phyloP scores from a whole-genome alignment of 2,113 vertebrate genomes.

The Terrapene triunguis region DNA sequence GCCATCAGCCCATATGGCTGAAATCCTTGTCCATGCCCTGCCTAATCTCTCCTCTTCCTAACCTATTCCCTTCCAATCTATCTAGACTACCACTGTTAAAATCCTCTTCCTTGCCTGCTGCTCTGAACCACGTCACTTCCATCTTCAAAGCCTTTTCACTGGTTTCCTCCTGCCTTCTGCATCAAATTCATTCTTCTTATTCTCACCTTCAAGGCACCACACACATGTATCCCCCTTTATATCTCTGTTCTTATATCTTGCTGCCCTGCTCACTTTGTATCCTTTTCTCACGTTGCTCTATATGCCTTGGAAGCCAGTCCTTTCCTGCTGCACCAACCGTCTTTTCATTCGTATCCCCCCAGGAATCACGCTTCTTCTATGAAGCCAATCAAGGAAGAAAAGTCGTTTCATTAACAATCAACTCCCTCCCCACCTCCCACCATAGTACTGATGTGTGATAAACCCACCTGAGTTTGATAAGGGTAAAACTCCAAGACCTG shows the following conservation, averaged over 20 bases:
- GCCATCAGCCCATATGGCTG: conserved; percentile 46
- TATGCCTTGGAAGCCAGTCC: background rate
- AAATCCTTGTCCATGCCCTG: background rate
- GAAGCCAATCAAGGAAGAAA: background rate
- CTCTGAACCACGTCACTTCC: background rate
- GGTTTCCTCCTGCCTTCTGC: background rate
- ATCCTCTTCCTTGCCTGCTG: too few species aligned
- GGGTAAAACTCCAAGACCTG: background rate
- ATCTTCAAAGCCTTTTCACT: background rate
- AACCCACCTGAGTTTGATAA: background rate
- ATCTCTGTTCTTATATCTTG: background rate
- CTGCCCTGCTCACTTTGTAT: background rate
- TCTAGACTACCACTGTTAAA: background rate
- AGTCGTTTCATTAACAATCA: background rate
- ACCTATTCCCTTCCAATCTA: background rate
- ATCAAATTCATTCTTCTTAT: background rate
- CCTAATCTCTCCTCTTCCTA: background rate
- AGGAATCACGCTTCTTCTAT: background rate
- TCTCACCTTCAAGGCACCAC: background rate
- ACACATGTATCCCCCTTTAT: background rate
- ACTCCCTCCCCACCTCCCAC: background rate
- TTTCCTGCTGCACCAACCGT: background rate
- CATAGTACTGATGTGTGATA: background rate
- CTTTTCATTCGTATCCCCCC: background rate
- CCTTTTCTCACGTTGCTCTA: background rate